Base-by-base conservation (phyloP, 2,888 invertebrate genomes). In the Drosophila imparisetae region DNA sequence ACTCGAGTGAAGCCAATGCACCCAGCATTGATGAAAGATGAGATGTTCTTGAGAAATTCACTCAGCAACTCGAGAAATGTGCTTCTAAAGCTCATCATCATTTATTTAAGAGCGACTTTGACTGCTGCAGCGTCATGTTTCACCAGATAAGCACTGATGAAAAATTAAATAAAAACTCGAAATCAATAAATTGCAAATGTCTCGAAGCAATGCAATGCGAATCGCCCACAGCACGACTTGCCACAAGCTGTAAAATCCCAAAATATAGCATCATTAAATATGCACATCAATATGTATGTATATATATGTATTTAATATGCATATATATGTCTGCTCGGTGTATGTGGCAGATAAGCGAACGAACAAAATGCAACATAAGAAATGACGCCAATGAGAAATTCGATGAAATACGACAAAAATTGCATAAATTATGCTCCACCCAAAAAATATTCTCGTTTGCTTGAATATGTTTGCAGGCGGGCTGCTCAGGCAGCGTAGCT, bases 121-220 rank as follows among this genome's bases (percentile, higher is more conserved):
- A 4, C 57, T 60, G 10, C 38, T 40, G 62, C 60, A 30, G 32
- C 55, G 64, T 78, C 70, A 60, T 68, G 64, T 34, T 52, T 36
- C 58, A 42, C 60, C 24, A 40, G 75, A 72, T 75, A 66, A 73
- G 61, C 60, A 79, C 77, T 77, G 69, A 73, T 75, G 80, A 73
- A 78, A 79, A 81, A 87, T 87, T 84, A 76, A 84, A 89, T 72
- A 69, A 84, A 10, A 72, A 75, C 70, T 78, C 66, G 73, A 80
- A 82, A 85, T 89, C 85, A 82, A 85, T 85, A 85, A 82, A 89
- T 87, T 85, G 89, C 89, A 87, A 65, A 27, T 58, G 67, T 42
- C 65, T 58, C 57, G 34, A 52, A 60, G 32, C 42, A 50, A 52
- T 54, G 27, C 29, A 15, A 15, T n/a, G 58, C 54, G 13, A 32